Base-by-base conservation (phyloP, 2,113 vertebrate genomes). In the Otolemur garnettii region DNA sequence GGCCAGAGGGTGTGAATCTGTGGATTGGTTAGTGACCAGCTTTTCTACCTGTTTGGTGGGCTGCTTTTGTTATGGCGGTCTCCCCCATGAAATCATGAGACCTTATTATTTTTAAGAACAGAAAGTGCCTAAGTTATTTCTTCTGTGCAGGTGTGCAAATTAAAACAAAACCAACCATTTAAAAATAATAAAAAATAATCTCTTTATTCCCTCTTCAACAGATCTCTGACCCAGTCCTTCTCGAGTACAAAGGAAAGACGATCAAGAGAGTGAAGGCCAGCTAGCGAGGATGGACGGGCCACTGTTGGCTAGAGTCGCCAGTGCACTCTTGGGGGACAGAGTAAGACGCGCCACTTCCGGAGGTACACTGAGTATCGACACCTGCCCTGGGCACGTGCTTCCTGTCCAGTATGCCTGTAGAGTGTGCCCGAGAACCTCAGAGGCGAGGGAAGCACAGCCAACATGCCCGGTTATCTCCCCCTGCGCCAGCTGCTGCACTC, bases 141-240 rank as follows among this genome's bases (percentile, higher is more conserved):
- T 92, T 98, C 97, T 98, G 98, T 98, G 98, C 98, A 98, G 98
- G 97, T 98, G 98, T 98, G 98, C 98, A 98, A 98, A 98, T 98
- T 97, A 98, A 98, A 98, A 98, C 55, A 96, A 89, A 96, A 97
- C 77, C 35, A 22, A 93, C 68, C 88, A 89, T 88, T 97, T 97
- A 98, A 98, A 98, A 98, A 98, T 98, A 98, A 98, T 95, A 98
- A 98, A 98, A 98, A 98, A 98, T 98, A 98, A 98, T 97, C 98
- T 98, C 98, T 98, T 96, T 97, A 98, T 97, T 98, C 94, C 98
- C 96, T 98, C 97, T 98, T 97, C 93, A 85, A 98, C 97, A 98
- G 97, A 98, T 97, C 97, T 98, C 97, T 98, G 97, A 98, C 1
- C 93, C 85, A 96, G 97, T 98, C 98, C 98, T 98, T 98, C 98